A percentile compares a stretch with the other conserved stretches of the same genome.
These are phyloP conservation scores for Biston betularia DNA, from an alignment of 2,888 invertebrate species.

Conservation along the genomic window DNA sequence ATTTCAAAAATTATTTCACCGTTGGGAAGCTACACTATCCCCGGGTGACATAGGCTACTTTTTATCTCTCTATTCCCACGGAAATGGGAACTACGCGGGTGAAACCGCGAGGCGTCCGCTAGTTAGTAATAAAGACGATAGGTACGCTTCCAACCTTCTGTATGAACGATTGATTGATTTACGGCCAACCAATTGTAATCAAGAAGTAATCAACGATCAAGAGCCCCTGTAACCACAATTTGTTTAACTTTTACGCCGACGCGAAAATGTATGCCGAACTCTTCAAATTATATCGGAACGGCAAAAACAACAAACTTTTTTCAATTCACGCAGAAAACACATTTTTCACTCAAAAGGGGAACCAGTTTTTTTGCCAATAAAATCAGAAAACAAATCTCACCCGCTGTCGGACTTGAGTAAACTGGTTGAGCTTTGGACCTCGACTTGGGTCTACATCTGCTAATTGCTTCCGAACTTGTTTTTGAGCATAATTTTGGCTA, in stretches of 20 bases:
- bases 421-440: constrained; percentile 66
- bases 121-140: background rate
- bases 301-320: constrained; percentile 34
- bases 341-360: constrained; percentile 35
- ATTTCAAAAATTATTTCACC: too few relatives aligned
- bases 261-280: constrained; percentile 11
- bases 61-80: too few relatives aligned
- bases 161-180: background rate
- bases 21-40: too few relatives aligned
- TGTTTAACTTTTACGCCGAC: constrained; percentile 12
- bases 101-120: too few relatives aligned
- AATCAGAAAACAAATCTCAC: constrained; percentile 62
- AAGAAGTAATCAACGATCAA: constrained; percentile 4
- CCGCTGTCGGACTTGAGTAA: constrained; percentile 59
- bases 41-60: too few relatives aligned
- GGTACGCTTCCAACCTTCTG: background rate
- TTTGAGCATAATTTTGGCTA: constrained; percentile 83
- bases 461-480: constrained; percentile 83
- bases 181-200: background rate
- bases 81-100: too few relatives aligned
- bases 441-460: constrained; percentile 77
- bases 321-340: constrained; percentile 35
- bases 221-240: background rate
- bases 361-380: constrained; percentile 46
- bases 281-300: constrained; percentile 22